Evolutionary conservation across 2,113 vertebrate genomes (phyloP).

Genomic region (Hyaena hyaena): DNA sequence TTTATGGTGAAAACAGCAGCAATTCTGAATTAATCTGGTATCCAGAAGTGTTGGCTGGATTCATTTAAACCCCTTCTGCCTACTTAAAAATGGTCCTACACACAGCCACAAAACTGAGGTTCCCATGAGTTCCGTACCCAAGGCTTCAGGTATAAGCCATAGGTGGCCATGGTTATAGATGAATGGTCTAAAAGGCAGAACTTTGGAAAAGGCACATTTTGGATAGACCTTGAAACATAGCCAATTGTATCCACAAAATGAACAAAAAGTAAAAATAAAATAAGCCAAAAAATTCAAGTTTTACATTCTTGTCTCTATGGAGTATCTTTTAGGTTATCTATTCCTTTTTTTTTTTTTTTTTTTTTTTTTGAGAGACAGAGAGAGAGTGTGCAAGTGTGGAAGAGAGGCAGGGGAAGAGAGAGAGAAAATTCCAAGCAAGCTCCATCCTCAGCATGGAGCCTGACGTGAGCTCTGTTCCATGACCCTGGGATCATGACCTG

Average conservation of each 20-base stretch:
- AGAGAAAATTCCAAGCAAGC: too few species aligned
- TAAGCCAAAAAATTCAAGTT: background rate
- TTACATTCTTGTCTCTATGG: background rate
- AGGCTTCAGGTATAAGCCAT: background rate
- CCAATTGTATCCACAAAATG: background rate
- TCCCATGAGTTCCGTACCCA: background rate
- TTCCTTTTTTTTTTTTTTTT: too few species aligned
- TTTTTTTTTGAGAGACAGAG: too few species aligned
- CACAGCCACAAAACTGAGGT: background rate
- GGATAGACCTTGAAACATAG: background rate
- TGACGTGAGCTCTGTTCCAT: too few species aligned
- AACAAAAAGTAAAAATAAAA: background rate
- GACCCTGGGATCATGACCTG: too few species aligned
- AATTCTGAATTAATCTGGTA: constrained; percentile 15
- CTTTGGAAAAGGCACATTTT: background rate
- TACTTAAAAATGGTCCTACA: background rate
- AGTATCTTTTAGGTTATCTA: background rate
- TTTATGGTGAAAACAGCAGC: constrained; percentile 36
- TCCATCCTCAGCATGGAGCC: too few species aligned
- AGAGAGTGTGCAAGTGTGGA: too few species aligned
- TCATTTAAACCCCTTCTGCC: constrained; percentile 56
- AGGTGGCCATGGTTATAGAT: background rate
- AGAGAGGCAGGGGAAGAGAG: too few species aligned
- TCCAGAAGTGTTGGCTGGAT: constrained; percentile 30
- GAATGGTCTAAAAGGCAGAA: background rate